Evolutionary conservation across 1,140 invertebrate species (phyloP), one percentile per base, ranked within the genome.

Genomic region (Hylaeus volcanicus): DNA sequence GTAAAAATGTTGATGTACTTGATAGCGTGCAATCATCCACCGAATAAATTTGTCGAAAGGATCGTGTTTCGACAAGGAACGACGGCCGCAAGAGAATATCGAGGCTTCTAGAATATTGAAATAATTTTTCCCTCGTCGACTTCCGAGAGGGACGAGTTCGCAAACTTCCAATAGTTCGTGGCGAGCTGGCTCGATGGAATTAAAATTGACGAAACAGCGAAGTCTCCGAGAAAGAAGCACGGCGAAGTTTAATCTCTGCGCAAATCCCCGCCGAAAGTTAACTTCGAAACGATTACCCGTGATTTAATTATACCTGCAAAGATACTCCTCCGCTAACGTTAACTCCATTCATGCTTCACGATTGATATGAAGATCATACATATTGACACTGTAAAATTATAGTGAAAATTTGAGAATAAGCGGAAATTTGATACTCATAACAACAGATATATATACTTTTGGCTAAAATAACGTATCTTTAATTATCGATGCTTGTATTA

Each of bases 281-380:
- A 41, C 63, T 64, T 39, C 60, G 58, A 74, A 51, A 63, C 45
- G 72, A 74, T 74, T 74, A 48, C 58, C 60, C 1, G 58, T 41
- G 72, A 64, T 74, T 64, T 53, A 45, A 64, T 64, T 74, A 53
- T 45, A 37, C 1, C n/a, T 5, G 8, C 56, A 2, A 11, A 11
- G 51, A 9, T 2, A 51, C 11, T 9, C 1, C 9, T 9, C 2
- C 8, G 11, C 2, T 51, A 51, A 11, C 11, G 9, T 8, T 2
- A 51, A 51, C 9, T 51, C 51, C 6, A 51, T 51, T 11, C 6
- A 51, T 51, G 2, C 2, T 51, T 51, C 11, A 51, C 51, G 51
- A 0, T 6, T 9, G 51, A 51, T 51, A 8, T 8, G 6, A 51
- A 45, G 43, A 3, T 3, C 43, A 5, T 45, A 45, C 43, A 5